Base-by-base conservation (phyloP, 1,140 invertebrate genomes). In the Leptinotarsa lineolata region DNA sequence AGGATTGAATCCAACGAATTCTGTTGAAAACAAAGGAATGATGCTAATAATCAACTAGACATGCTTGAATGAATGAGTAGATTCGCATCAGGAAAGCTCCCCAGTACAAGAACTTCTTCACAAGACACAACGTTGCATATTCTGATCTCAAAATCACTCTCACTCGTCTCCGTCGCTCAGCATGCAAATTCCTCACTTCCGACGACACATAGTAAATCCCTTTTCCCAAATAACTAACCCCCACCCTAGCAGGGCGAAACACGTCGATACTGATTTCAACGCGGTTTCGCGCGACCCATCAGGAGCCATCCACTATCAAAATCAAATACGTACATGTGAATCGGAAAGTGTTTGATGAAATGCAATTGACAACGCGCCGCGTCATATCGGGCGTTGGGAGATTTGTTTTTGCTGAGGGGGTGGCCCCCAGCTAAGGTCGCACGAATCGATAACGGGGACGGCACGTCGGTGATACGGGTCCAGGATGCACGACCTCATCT, bases 301-400 rank as follows among this genome's bases (percentile, higher is more conserved):
- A 67, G 6, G 39, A 67, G 39, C 1, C 65, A 46, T 15, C 44
- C 39, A 67, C 65, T 24, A 45, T 67, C 45, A 67, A 67, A 67
- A 67, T 67, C 65, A 67, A 45, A 67, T 67, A 44, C 48, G 12
- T 54, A 15, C 44, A 67, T 24, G 39, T 67, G 30, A 67, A 67
- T 67, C 39, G 39, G 65, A 46, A 46, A 67, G 18, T 67, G 18
- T 67, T 67, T 67, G 39, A 67, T 66, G 18, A 66, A 66, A 66
- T 67, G 65, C 65, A 67, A 67, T 45, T 67, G 65, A n/a, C 65
- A 30, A 30, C 16, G 65, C 39, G 44, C 16, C 5, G 39, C 39
- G 39, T 67, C 30, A 67, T 46, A 67, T 67, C 65, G 22, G 39
- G 22, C 18, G 39, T 39, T 30, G 65, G 39, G 39, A n/a, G 24